phyloP scores from a whole-genome alignment of 2,797 vertebrate species.

The Calcarius lapponicus region DNA sequence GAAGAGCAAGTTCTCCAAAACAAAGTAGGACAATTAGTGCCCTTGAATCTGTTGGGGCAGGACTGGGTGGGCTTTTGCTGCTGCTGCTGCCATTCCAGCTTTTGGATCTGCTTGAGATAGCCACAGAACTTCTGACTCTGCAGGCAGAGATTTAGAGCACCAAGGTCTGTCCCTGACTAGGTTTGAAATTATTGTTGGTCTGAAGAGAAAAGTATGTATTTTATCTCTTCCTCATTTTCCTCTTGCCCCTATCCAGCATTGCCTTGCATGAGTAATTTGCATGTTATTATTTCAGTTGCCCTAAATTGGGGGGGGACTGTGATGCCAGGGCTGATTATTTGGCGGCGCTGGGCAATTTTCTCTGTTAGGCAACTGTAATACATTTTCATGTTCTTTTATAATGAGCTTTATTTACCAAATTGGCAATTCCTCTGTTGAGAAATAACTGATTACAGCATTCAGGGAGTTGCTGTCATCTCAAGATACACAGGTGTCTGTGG shows the following conservation, averaged over 20 bases:
- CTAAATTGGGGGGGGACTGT: not conserved
- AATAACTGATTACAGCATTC: slow-evolving; percentile 74
- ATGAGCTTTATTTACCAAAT: slow-evolving; percentile 77
- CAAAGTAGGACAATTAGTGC: not conserved
- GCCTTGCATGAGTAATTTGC: slow-evolving; percentile 25
- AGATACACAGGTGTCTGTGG: slow-evolving; percentile 72
- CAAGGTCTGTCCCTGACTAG: not conserved
- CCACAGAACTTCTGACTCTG: not conserved
- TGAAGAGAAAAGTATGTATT: not conserved
- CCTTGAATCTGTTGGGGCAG: not conserved
- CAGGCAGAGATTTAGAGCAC: not conserved
- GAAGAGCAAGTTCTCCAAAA: not conserved
- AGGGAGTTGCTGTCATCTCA: slow-evolving; percentile 72
- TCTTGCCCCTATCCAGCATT: not conserved
- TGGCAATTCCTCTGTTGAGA: slow-evolving; percentile 76
- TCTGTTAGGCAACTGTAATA: slow-evolving; percentile 67
- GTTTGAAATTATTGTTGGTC: not conserved
- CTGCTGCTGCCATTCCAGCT: not conserved
- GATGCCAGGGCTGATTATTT: slow-evolving; percentile 57
- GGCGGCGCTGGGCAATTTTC: slow-evolving; percentile 52
- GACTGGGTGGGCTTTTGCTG: not conserved
- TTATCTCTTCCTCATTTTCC: not conserved
- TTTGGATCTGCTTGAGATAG: not conserved
- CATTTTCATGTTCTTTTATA: slow-evolving; percentile 69
- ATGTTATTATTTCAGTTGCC: slow-evolving; percentile 44